Conservation (phyloP, 2,888 invertebrate genomes). For the Leptogaster cylindrica region DNA sequence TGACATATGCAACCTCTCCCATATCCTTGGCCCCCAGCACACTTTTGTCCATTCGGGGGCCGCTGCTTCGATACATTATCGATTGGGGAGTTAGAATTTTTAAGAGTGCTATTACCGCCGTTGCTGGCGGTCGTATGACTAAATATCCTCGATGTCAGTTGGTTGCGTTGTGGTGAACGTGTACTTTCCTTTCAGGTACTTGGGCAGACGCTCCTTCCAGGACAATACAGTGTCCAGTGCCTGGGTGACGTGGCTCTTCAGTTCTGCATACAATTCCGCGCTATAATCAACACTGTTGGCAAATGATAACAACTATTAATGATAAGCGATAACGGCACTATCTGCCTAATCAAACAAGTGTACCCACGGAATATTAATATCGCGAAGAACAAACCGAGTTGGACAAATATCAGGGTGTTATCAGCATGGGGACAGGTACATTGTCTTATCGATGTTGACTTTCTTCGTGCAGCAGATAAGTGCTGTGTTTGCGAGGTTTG, state of each 20-base stretch:
- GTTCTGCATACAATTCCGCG: conserved; percentile 18
- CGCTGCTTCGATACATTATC: conserved; percentile 42
- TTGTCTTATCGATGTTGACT: conserved; percentile 44
- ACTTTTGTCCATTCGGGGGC: conserved; percentile 35
- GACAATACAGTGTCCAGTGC: conserved; percentile 16
- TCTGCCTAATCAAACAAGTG: conserved; percentile 47
- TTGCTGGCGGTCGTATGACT: conserved; percentile 17
- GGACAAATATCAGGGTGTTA: not conserved
- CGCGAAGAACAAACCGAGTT: conserved; percentile 28
- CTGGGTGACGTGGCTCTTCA: not conserved
- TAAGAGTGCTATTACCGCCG: conserved; percentile 41
- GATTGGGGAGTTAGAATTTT: conserved; percentile 45
- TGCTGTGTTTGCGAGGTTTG: conserved; percentile 22
- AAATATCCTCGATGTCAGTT: conserved; percentile 32
- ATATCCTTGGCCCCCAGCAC: conserved; percentile 30
- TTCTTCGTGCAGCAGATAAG: conserved; percentile 32
- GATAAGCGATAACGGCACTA: conserved; percentile 39
- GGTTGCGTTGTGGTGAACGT: conserved; percentile 42
- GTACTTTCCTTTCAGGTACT: conserved; percentile 39
- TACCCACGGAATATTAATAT: conserved; percentile 27
- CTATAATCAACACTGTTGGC: not conserved
- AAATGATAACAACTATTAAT: conserved; percentile 8
- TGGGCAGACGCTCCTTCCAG: not conserved
- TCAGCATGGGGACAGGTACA: conserved; percentile 46
- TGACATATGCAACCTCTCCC: conserved; percentile 45